Evolutionary conservation across 2,113 vertebrate genomes (phyloP).

Genomic region (Thomomys bottae): DNA sequence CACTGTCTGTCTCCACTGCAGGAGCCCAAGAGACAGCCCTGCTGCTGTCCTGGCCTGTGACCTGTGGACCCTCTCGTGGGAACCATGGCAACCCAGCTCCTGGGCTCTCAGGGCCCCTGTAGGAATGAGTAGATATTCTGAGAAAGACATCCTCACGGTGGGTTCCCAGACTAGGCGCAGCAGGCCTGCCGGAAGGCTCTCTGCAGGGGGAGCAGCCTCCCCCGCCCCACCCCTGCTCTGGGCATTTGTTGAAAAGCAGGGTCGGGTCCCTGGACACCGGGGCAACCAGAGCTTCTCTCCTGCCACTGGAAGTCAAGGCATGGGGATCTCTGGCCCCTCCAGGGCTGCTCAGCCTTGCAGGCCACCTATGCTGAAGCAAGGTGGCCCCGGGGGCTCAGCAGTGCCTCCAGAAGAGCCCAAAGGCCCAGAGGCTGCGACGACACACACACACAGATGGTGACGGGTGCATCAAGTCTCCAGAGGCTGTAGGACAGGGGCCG

Average conservation of each 20-base stretch:
- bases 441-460: background rate
- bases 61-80: background rate
- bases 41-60: accelerated
- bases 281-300: too few relatives aligned
- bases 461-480: background rate
- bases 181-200: too few relatives aligned
- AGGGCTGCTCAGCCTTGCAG: accelerated
- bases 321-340: background rate
- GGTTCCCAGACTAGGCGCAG: background rate
- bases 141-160: background rate
- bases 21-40: background rate
- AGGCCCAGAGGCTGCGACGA: background rate
- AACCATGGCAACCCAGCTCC: background rate
- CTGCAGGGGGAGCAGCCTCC: too few relatives aligned
- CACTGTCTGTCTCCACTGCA: accelerated
- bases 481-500: background rate
- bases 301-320: too few relatives aligned
- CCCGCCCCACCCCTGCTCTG: too few relatives aligned
- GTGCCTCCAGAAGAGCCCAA: background rate
- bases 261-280: too few relatives aligned
- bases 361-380: too few relatives aligned
- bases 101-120: accelerated
- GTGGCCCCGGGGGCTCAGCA: accelerated
- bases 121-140: background rate
- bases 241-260: too few relatives aligned